Evolutionary conservation across 2,797 vertebrate genomes (phyloP).

Genomic region (Pitangus sulphuratus): DNA sequence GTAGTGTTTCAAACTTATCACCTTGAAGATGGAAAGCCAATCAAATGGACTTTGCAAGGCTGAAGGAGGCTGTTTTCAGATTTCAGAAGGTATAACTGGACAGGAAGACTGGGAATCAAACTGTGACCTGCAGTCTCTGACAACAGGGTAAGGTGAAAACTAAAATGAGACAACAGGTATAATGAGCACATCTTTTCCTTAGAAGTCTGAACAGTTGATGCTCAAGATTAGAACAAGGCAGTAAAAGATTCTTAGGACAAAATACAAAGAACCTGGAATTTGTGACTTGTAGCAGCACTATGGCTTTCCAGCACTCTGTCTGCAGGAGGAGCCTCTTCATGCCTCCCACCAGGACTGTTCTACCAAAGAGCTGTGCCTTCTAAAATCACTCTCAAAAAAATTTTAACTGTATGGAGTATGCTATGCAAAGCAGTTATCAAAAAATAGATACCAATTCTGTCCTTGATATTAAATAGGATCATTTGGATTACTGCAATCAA

Average conservation of each 20-base stretch:
- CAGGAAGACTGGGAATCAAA: neutral
- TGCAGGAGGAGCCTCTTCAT: neutral
- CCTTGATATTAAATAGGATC: conserved; percentile 67
- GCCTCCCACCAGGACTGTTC: neutral
- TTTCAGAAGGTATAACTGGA: neutral
- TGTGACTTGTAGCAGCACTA: neutral
- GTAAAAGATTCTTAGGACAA: neutral
- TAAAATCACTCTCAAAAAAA: neutral
- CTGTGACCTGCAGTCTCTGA: neutral
- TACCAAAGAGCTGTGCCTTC: neutral
- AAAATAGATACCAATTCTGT: conserved; percentile 68
- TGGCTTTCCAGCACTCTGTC: neutral
- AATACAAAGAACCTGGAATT: neutral
- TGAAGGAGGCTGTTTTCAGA: neutral
- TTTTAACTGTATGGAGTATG: conserved; percentile 46
- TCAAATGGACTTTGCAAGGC: neutral
- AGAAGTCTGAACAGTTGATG: neutral
- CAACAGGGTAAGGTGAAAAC: neutral
- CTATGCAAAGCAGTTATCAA: conserved; percentile 66
- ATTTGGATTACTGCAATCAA: conserved; percentile 66
- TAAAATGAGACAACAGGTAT: neutral
- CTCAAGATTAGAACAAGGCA: neutral
- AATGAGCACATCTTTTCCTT: neutral
- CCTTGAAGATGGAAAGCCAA: neutral
- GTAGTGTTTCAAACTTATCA: neutral